phyloP scores from a whole-genome alignment of 1,140 invertebrate species.

The Bombyx mori region ASM3026992v2 NC_085117.1:7054001-7054500 shows the following conservation, averaged over 20 bases:
- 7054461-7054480: no score
- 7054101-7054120: no score
- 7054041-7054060: conserved; percentile 28
- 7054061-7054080: conserved; percentile 12
- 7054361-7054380: no score
- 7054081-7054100: no score
- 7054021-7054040: conserved; percentile 19
- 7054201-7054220: not conserved
- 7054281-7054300: no score
- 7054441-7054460: no score
- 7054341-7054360: not conserved
- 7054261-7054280: no score
- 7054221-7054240: conserved; percentile 4
- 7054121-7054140: no score
- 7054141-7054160: conserved; percentile 1
- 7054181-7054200: conserved; percentile 5
- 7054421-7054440: no score
- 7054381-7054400: no score
- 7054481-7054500: no score
- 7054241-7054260: conserved; percentile 3
- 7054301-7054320: not conserved
- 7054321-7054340: not conserved
- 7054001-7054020: conserved; percentile 39
- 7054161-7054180: not conserved
- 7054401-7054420: no score